Conservation (phyloP, 2,888 invertebrate genomes). For the Hydriomena furcata region DNA sequence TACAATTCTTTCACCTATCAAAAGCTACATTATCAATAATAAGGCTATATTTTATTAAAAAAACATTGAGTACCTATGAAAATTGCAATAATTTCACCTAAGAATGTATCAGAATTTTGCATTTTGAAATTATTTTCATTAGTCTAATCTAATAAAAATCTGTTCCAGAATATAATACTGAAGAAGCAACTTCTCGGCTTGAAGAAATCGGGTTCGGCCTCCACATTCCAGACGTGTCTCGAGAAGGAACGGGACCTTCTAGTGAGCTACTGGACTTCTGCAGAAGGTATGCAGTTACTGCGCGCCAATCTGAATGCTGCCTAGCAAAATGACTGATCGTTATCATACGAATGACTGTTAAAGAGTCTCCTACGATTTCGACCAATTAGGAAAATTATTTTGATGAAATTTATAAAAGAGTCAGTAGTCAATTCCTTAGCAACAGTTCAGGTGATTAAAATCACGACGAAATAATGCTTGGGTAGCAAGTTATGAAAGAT, state of each 20-base stretch:
- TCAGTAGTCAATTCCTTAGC: conserved; percentile 4
- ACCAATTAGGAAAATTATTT: conserved; percentile 28
- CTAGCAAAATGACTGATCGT: conserved; percentile 24
- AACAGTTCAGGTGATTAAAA: conserved; percentile 1
- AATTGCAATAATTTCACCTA: too few relatives aligned
- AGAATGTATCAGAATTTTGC: too few relatives aligned
- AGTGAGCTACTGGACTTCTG: conserved; percentile 88
- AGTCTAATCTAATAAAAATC: background rate
- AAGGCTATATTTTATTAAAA: too few relatives aligned
- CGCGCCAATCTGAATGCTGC: conserved; percentile 38
- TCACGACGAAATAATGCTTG: background rate
- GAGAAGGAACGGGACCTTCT: conserved; percentile 87
- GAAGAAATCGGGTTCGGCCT: conserved; percentile 82
- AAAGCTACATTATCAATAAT: too few relatives aligned
- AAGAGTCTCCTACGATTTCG: conserved; percentile 20
- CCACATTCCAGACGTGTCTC: conserved; percentile 83
- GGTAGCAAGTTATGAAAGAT: background rate
- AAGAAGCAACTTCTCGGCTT: conserved; percentile 70
- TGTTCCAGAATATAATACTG: conserved; percentile 85
- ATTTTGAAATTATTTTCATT: background rate
- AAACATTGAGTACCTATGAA: too few relatives aligned
- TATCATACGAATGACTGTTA: conserved; percentile 20
- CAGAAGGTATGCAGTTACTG: conserved; percentile 85
- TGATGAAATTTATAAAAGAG: conserved; percentile 18
- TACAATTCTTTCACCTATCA: too few relatives aligned